These are phyloP conservation scores for Cephus cinctus DNA, from an alignment of 1,140 invertebrate species.

Conservation along the genomic window DNA sequence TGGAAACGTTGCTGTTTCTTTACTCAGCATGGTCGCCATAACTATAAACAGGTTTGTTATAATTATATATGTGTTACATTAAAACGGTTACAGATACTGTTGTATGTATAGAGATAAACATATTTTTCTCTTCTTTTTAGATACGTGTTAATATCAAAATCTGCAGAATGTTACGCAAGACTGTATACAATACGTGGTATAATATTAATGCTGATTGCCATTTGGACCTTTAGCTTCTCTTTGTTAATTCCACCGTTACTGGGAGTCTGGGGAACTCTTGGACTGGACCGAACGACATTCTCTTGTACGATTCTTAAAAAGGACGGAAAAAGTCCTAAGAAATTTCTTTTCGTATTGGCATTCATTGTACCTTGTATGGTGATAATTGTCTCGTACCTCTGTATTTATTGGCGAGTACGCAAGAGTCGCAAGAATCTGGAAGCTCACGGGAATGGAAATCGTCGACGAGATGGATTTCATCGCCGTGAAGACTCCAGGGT, in stretches of 20 bases:
- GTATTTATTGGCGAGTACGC: slow-evolving; percentile 79
- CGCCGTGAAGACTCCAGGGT: slow-evolving; percentile 72
- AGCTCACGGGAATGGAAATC: slow-evolving; percentile 59
- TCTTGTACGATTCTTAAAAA: slow-evolving; percentile 84
- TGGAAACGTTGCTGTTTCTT: slow-evolving; percentile 82
- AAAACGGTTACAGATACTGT: slow-evolving; percentile 5
- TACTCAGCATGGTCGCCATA: slow-evolving; percentile 87
- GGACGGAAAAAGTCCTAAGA: slow-evolving; percentile 78
- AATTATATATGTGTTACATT: background rate
- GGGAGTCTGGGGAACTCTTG: slow-evolving; percentile 80
- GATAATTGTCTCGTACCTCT: slow-evolving; percentile 80
- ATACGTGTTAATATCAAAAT: slow-evolving; percentile 79
- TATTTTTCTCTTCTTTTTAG: slow-evolving; percentile 55
- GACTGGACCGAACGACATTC: slow-evolving; percentile 73
- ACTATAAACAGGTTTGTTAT: slow-evolving; percentile 77
- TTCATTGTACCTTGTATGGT: slow-evolving; percentile 79
- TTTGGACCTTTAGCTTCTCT: slow-evolving; percentile 66
- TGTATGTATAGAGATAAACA: background rate
- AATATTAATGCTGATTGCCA: slow-evolving; percentile 70
- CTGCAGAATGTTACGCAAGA: slow-evolving; percentile 68
- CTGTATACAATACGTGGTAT: slow-evolving; percentile 74
- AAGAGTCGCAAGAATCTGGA: slow-evolving; percentile 70
- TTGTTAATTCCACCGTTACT: slow-evolving; percentile 74
- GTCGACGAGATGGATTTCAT: slow-evolving; percentile 47
- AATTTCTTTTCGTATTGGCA: slow-evolving; percentile 79